Conservation (phyloP, 92 coral and sea anemone genomes). For the Epizoanthus scotinus region DNA sequence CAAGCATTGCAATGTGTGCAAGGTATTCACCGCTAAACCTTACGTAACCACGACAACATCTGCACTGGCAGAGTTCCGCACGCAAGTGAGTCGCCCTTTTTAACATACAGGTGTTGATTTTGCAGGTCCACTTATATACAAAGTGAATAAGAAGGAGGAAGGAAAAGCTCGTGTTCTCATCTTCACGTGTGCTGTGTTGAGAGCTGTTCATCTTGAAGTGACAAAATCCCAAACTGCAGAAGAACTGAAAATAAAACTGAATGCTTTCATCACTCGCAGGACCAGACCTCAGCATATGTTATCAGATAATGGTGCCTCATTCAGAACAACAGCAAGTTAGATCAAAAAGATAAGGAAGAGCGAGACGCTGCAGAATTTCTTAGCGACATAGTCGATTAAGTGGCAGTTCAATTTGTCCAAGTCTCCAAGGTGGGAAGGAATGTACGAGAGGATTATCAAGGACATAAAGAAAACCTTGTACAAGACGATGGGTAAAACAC, state of each 20-base stretch:
- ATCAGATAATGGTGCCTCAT: not conserved
- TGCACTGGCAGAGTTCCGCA: constrained; percentile 46
- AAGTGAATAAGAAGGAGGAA: constrained; percentile 47
- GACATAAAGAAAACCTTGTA: constrained; percentile 47
- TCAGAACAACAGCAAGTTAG: constrained; percentile 60
- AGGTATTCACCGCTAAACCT: constrained; percentile 47
- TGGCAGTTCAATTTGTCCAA: constrained; percentile 61
- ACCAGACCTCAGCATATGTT: constrained; percentile 48
- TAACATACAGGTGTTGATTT: constrained; percentile 41
- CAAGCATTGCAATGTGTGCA: constrained; percentile 58
- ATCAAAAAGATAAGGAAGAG: constrained; percentile 57
- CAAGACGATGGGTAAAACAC: constrained; percentile 51
- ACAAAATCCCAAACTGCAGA: constrained; percentile 75
- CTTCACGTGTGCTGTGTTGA: constrained; percentile 56
- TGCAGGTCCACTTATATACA: constrained; percentile 39
- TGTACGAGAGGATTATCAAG: constrained; percentile 43
- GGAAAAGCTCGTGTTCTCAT: constrained; percentile 57
- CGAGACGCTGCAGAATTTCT: constrained; percentile 42
- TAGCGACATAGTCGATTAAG: constrained; percentile 44
- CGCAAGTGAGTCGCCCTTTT: constrained; percentile 26
- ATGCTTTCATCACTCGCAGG: constrained; percentile 45
- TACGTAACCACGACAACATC: constrained; percentile 58
- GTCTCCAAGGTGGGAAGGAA: constrained; percentile 63
- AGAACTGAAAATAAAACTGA: constrained; percentile 55
- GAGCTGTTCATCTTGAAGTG: constrained; percentile 57